Evolutionary conservation across 2,888 invertebrate species (phyloP), one percentile per base, ranked within the genome.

Genomic region (Pachymerium ferrugineum): DNA sequence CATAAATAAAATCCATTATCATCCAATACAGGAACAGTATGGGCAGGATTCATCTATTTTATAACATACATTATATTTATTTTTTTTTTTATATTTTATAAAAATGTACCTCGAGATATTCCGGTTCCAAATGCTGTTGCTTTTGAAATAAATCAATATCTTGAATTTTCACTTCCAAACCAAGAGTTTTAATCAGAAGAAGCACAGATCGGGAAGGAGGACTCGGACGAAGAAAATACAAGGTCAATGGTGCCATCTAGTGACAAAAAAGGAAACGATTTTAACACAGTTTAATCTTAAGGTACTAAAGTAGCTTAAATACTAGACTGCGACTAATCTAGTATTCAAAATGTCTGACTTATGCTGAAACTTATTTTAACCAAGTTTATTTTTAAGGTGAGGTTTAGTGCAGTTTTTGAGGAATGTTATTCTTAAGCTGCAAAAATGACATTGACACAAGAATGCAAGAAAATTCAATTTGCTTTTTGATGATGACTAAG

Each of bases 171-270:
- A 38, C 6, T 22, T 71, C 71, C 14, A 71, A 12, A 33, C 71
- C 71, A 10, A 71, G 28, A 25, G 25, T n/a, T 33, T 38, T 33
- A 2, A 28, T 25, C 28, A 35, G 6, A n/a, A 71, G 42, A 3
- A 71, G 22, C 19, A 38, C 71, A 8, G 71, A 3, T 71, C 71
- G 33, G 71, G 35, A 71, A 1, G 71, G 71, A 38, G 71, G 71
- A 38, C 71, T 71, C 22, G 71, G 38, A 22, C 28, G 28, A 14
- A 71, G 42, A 28, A 33, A 38, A 25, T 71, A 28, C 14, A 71
- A 38, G 35, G 38, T 71, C 19, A 69, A 29, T 38, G 71, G 71
- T 35, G 71, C 71, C 71, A 71, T 71, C 38, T 71, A 71, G 1
- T 19, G 28, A 12, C 19, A 3, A 38, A 71, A 71, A 33, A n/a